These are phyloP conservation scores for Pristionchus entomophagus DNA, from an alignment of 2,888 invertebrate genomes.

Conservation along the genomic window DNA sequence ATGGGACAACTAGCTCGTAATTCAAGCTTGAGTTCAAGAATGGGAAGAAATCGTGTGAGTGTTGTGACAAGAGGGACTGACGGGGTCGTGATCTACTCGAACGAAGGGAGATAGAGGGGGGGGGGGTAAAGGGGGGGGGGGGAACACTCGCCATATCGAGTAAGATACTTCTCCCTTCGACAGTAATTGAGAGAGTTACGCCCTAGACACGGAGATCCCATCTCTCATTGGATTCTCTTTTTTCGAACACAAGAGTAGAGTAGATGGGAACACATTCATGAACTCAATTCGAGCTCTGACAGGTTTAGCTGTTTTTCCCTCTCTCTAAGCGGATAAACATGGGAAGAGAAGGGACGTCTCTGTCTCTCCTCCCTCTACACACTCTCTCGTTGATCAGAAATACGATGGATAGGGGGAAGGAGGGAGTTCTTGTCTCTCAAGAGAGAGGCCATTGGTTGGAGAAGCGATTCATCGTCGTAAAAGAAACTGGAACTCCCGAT, in stretches of 20 bases:
- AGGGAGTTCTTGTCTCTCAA: neutral
- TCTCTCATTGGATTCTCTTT: neutral
- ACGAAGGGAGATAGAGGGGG: neutral
- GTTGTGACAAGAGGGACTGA: constrained; percentile 8
- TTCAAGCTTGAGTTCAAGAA: constrained; percentile 35
- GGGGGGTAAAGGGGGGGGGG: neutral
- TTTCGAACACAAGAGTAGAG: neutral
- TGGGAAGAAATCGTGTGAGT: neutral
- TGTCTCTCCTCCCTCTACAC: neutral
- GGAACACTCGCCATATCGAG: constrained; percentile 22
- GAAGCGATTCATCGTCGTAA: neutral
- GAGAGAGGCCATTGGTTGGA: too few species aligned
- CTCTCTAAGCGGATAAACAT: neutral
- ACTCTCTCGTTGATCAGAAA: neutral
- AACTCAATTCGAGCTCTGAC: neutral
- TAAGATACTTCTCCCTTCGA: constrained; percentile 34
- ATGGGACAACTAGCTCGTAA: constrained; percentile 26
- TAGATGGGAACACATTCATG: neutral
- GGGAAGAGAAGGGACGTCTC: neutral
- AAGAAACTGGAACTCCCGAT: constrained; percentile 28
- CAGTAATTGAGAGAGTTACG: constrained; percentile 21
- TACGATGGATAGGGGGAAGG: neutral
- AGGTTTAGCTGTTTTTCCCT: constrained; percentile 19
- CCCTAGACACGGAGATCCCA: neutral
- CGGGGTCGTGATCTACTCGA: constrained; percentile 8